These are phyloP conservation scores for Platysternon megacephalum DNA, from an alignment of 2,113 vertebrate species.

Conservation along the genomic window DNA sequence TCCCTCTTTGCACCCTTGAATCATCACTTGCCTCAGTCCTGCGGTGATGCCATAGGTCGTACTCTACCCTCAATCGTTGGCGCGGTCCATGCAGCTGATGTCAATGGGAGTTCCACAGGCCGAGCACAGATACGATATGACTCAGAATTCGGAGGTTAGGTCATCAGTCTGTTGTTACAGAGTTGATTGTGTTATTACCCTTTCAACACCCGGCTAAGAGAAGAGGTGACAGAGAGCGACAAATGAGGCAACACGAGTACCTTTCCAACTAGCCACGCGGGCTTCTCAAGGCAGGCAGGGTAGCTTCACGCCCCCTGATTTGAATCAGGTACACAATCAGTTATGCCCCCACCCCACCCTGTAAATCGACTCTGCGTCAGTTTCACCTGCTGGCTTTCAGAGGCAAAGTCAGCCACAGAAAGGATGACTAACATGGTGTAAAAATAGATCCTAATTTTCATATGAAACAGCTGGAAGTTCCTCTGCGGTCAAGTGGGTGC, in stretches of 20 bases:
- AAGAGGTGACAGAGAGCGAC: neutral
- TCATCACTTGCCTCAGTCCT: neutral
- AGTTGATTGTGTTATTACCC: neutral
- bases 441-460: neutral
- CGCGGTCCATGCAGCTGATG: neutral
- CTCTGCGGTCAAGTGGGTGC: neutral
- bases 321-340: neutral
- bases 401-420: neutral
- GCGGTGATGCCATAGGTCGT: too few relatives aligned
- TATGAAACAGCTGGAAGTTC: neutral
- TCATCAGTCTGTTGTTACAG: neutral
- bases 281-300: too few relatives aligned
- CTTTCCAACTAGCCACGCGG: neutral
- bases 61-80: neutral
- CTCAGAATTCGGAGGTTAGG: neutral
- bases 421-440: neutral
- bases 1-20: neutral
- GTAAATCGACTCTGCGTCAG: rapidly evolving
- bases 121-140: rapidly evolving
- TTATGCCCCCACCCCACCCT: neutral
- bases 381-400: neutral
- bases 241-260: neutral
- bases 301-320: too few relatives aligned
- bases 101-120: neutral
- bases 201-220: neutral